Evolutionary conservation across 2,888 invertebrate species (phyloP), one percentile per base, ranked within the genome.

Genomic region (Dolomedes plantarius): DNA sequence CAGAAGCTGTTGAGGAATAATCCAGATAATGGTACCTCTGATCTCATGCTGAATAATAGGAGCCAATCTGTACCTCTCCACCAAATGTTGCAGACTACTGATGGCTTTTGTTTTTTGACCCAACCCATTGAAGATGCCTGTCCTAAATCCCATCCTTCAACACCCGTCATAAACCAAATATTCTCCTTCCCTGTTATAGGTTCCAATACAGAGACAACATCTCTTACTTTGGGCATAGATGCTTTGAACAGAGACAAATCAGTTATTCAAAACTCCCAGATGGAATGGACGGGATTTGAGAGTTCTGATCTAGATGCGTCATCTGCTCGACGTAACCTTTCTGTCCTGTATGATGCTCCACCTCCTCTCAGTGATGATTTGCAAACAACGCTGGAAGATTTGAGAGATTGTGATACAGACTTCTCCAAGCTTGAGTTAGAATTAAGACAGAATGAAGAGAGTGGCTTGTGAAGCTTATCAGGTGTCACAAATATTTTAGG

Each of bases 61-160:
- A 96, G 96, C 7, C 96, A 96, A 90, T 96, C 96, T 16, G 96
- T 96, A 71, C 96, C 96, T 0, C 91, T 95, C 27, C 94, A 94
- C 90, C 93, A 93, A 87, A 94, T 93, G 90, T 90, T 89, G 16
- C 89, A 92, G 62, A 82, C 68, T 36, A 36, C 81, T 23, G 67
- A 76, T 28, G 71, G 32, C 13, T 64, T 32, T 28, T 77, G 67
- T 41, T 81, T 77, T 31, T 50, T 68, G 46, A 36, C 62, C 19
- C 64, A 64, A 13, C 69, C 67, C 19, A 31, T 78, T 5, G 80
- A 72, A 27, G 81, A 85, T 29, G 11, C 83, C 9, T 23, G 23
- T 29, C 16, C 65, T 1, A 89, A 88, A 65, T 88, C 89, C 23
- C 88, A 89, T 67, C 89, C 89, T 9, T 77, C 87, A 32, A 89